These are phyloP conservation scores for Isotomurus palustris DNA, from an alignment of 2,888 invertebrate genomes.

Conservation along the genomic window DNA sequence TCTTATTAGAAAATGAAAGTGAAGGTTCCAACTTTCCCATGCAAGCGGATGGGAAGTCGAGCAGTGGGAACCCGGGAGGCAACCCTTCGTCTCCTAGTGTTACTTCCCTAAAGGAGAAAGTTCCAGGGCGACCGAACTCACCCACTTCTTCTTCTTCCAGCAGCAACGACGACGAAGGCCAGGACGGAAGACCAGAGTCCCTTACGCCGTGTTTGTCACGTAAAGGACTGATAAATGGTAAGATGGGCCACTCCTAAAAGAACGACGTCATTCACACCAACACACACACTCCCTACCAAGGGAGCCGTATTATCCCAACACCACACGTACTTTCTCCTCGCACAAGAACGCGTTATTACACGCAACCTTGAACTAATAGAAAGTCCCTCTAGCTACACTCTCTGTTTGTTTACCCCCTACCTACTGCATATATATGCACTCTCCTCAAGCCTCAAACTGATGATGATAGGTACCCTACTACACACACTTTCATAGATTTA, in stretches of 20 bases:
- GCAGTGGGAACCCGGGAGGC: slow-evolving; percentile 25
- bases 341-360: no score
- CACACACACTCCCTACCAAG: no score
- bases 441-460: no score
- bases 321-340: no score
- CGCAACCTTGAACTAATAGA: no score
- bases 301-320: no score
- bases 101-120: neutral
- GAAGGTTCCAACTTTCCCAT: slow-evolving; percentile 36
- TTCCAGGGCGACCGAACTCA: neutral
- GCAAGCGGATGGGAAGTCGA: slow-evolving; percentile 39
- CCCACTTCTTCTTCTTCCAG: neutral
- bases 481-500: no score
- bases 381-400: no score
- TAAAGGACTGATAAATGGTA: slow-evolving; percentile 40
- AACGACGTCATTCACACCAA: slow-evolving; percentile 3
- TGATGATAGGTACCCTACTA: no score
- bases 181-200: slow-evolving; percentile 19
- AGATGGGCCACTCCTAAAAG: slow-evolving; percentile 8
- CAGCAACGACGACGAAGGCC: slow-evolving; percentile 6
- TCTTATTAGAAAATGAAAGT: slow-evolving; percentile 29
- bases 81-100: slow-evolving; percentile 11
- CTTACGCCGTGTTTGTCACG: slow-evolving; percentile 34
- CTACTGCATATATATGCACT: no score
- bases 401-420: no score